Evolutionary conservation across 2,113 vertebrate genomes (phyloP), one percentile per base, ranked within the genome.

Genomic region (Todiramphus chloris): DNA sequence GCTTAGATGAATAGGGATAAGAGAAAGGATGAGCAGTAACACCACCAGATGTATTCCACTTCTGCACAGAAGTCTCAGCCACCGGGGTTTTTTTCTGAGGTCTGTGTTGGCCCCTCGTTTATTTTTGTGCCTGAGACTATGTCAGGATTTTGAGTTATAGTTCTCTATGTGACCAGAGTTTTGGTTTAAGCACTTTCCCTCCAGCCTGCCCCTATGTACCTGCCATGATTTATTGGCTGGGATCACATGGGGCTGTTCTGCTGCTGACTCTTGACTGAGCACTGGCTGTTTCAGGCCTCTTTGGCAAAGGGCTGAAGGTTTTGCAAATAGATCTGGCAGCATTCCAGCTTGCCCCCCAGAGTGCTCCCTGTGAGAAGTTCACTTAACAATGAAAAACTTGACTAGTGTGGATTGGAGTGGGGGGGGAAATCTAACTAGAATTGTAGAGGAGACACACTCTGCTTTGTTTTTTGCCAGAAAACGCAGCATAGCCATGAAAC

Each of bases 321-420:
- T 81, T 77, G 39, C 59, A 83, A 30, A 75, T 50, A 41, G 31
- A 50, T 17, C 25, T 91, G 68, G 68, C 3, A 3, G 2, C 4
- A 2, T 46, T 87, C 21, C 76, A 80, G 28, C 72, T 31, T 68
- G 33, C 30, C 53, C 28, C 73, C 59, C 0, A 0, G 51, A 59
- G 33, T 2, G 2, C 21, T 23, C 39, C 81, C 77, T 60, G 68
- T 44, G 69, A 81, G 28, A 84, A 74, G 35, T 62, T 77, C 76
- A 3, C 37, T 66, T 87, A 74, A 86, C 55, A 55, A 55, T 55
- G 64, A 77, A 72, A 93, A 89, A 62, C 59, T 72, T 46, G 46
- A 81, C 39, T 24, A 78, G 37, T 0, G 0, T 50, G 21, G 10
- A 23, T 30, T 51, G 59, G 33, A 41, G 31, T 6, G 9, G 6